These are phyloP conservation scores for Amyelois transitella DNA, from an alignment of 1,140 invertebrate genomes.

Conservation along the genomic window DNA sequence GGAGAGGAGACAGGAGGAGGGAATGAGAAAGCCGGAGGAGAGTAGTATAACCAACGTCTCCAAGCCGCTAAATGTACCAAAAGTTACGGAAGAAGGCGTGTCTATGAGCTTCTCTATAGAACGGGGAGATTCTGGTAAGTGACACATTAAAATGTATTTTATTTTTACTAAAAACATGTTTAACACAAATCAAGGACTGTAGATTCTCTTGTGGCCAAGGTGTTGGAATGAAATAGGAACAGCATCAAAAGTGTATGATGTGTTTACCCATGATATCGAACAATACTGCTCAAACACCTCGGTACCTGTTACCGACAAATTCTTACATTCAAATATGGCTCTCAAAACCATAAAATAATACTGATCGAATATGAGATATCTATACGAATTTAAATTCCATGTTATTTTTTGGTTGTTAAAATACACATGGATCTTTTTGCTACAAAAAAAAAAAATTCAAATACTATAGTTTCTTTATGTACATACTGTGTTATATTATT, in stretches of 20 bases:
- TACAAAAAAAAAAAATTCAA: not conserved
- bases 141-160: not conserved
- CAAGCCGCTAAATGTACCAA: conserved; percentile 38
- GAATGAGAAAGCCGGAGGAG: conserved; percentile 8
- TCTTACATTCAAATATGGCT: too few relatives aligned
- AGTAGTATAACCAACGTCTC: conserved; percentile 24
- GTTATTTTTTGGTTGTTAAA: too few relatives aligned
- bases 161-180: not conserved
- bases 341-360: too few relatives aligned
- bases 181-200: not conserved
- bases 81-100: conserved; percentile 47
- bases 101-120: conserved; percentile 59
- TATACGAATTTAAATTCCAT: too few relatives aligned
- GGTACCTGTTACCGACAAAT: too few relatives aligned
- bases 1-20: conserved; percentile 26
- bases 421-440: not conserved
- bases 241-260: too few relatives aligned
- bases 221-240: too few relatives aligned
- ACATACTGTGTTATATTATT: not conserved
- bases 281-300: too few relatives aligned
- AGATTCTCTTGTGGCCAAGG: too few relatives aligned
- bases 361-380: too few relatives aligned
- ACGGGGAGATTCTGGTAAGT: conserved; percentile 67
- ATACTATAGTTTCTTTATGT: not conserved
- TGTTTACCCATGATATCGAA: too few relatives aligned